Evolutionary conservation across 92 coral and sea anemone species (phyloP), one percentile per base, ranked within the genome.

Genomic region (Meandrina meandrites): DNA sequence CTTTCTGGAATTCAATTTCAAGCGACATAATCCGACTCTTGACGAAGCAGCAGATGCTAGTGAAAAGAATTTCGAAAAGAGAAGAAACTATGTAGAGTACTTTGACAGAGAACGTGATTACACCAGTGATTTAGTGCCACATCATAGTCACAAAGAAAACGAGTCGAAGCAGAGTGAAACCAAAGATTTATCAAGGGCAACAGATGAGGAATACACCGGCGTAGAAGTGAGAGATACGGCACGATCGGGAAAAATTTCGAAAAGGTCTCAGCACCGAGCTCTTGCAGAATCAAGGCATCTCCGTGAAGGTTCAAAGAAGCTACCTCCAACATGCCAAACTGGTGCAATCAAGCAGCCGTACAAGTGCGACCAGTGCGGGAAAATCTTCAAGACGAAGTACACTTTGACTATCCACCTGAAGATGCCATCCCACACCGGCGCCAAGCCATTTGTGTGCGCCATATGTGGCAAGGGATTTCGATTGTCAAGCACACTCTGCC

Each of bases 401-500:
- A 97, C 99, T 14, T 79, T 97, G 83, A 95, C 99, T 2, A 97
- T 97, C 72, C 99, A 97, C 76, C 95, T 97, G 16, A 97, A 97
- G 81, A 97, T 97, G 99, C 99, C 99, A 17, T 92, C 94, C 48
- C 99, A 97, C 79, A 97, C 99, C 8, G 99, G 99, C 82, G 99
- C 99, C 75, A 91, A 98, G 71, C 99, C 99, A 78, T 97, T 97
- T 87, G 99, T 97, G 73, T 97, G 99, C 76, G 98, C 91, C 78
- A 94, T 97, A 82, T 97, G 99, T 75, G 99, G 99, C 76, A 97
- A 97, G 88, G 99, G 99, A 10, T 97, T 97, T 70, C 98, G 99
- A 24, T 93, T 97, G 17, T 97, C 99, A 78, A 93, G 97, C 91
- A 97, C 99, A 16, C 87, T 97, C 35, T 97, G 99, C 78, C 94